Evolutionary conservation across 2,888 invertebrate genomes (phyloP).

Genomic region (Phaedon cochleariae): DNA sequence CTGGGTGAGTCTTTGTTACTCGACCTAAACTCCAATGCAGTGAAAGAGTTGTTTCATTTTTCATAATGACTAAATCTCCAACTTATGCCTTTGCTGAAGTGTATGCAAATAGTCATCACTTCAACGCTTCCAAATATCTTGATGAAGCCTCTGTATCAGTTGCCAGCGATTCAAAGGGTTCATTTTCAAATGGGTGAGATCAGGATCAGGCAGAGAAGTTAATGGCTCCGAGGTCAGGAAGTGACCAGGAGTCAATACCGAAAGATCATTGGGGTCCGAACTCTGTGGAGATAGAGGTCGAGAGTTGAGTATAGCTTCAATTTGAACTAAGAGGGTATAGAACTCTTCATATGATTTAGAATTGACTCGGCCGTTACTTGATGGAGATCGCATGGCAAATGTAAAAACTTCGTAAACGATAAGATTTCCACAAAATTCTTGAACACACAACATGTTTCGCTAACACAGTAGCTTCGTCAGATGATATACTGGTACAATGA

Average conservation of each 20-base stretch:
- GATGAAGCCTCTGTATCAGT: background rate
- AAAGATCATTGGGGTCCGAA: background rate
- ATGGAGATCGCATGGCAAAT: too few relatives aligned
- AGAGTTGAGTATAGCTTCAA: slow-evolving; percentile 3
- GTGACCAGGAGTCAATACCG: background rate
- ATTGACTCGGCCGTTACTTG: too few relatives aligned
- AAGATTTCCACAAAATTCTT: too few relatives aligned
- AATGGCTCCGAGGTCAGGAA: background rate
- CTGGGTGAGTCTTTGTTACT: background rate
- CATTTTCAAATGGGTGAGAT: background rate
- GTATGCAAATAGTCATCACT: background rate
- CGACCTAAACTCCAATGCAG: background rate
- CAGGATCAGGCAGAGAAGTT: background rate
- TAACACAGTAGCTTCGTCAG: too few relatives aligned
- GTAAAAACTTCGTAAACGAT: too few relatives aligned
- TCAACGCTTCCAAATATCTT: background rate
- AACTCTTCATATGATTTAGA: too few relatives aligned
- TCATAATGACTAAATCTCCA: background rate
- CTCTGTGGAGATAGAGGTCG: background rate
- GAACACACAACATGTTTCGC: too few relatives aligned
- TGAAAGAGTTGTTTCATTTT: background rate
- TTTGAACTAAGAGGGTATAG: background rate
- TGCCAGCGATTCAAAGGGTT: background rate
- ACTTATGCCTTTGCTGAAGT: background rate
- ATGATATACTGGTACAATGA: too few relatives aligned